Evolutionary conservation across 37 sponge, comb jelly and placozoan species (phyloP), one percentile per base, ranked within the genome.

Genomic region (Ianthella basta): DNA sequence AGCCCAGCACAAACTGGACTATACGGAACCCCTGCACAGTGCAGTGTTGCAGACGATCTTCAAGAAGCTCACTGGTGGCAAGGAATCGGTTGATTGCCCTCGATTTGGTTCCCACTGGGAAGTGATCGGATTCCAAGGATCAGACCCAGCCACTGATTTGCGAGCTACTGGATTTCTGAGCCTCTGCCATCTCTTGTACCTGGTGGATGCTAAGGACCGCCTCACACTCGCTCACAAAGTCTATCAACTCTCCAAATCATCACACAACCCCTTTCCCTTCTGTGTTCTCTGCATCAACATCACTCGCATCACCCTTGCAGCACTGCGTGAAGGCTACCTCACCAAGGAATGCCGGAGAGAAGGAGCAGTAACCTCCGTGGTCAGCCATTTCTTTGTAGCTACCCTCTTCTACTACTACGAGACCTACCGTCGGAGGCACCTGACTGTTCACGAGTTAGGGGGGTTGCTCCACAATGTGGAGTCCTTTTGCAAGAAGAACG

Each of bases 31-130:
- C 4, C 55, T 93, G 2, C 98, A 97, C 66, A 81, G 84, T 21
- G 53, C 84, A 15, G 80, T 85, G 8, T 68, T 97, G 34, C 81
- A 80, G 38, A 80, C 81, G 3, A 80, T 80, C 32, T 57, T 37
- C 59, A 57, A 80, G 61, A 80, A 15, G 38, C 21, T 80, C 21
- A 80, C 59, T 56, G 55, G 81, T 59, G 38, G 81, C 23, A 59
- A 10, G 59, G 81, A 80, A 36, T 23, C 60, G 19, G 61, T 87
- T 24, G 40, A 82, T 15, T 50, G 59, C 79, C 84, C 85, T 0
- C 85, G 95, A 2, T 91, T 87, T 79, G 96, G 98, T 41, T 54
- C 72, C 44, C 98, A 95, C 82, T 97, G 98, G 98, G 86, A 92
- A 38, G 89, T 70, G 21, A 95, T 97, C 40, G 98, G 98, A 2